Evolutionary conservation across 2,797 vertebrate genomes (phyloP).

Genomic region (Antennarius maculatus): DNA sequence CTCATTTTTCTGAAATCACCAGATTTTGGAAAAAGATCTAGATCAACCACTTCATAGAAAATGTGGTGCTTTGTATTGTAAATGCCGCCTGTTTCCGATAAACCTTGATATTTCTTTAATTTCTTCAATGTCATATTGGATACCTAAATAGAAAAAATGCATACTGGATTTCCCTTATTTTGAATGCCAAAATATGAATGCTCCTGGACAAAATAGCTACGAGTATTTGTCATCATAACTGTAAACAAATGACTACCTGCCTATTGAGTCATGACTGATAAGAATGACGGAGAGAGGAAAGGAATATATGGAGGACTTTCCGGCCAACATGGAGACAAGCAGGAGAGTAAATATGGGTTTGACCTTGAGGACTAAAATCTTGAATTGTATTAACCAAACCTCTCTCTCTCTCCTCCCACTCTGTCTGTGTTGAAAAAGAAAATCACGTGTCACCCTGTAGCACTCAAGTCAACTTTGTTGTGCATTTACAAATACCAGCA

Average conservation of each 20-base stretch:
- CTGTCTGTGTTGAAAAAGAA: conserved; percentile 15
- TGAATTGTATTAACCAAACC: conserved; percentile 15
- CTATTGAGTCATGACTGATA: conserved; percentile 36
- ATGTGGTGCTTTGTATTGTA: neutral
- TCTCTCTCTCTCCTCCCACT: neutral
- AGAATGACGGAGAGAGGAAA: conserved; percentile 20
- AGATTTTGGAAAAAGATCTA: neutral
- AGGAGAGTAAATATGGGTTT: conserved; percentile 51
- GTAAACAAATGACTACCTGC: conserved; percentile 1
- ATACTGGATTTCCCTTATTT: neutral
- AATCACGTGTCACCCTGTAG: conserved; percentile 2
- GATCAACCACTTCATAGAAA: neutral
- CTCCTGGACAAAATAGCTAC: conserved; percentile 7
- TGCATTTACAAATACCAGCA: conserved; percentile 52
- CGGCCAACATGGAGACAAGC: neutral
- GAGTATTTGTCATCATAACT: conserved; percentile 32
- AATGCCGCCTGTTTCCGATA: neutral
- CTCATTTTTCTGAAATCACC: neutral
- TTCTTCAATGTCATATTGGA: neutral
- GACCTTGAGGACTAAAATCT: conserved; percentile 56
- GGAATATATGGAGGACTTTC: conserved; percentile 26
- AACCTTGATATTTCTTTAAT: neutral
- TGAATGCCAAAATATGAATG: neutral
- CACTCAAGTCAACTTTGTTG: neutral
- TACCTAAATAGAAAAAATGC: neutral